Evolutionary conservation across 2,113 vertebrate species (phyloP), one percentile per base, ranked within the genome.

Genomic region (Phyllostomus hastatus): DNA sequence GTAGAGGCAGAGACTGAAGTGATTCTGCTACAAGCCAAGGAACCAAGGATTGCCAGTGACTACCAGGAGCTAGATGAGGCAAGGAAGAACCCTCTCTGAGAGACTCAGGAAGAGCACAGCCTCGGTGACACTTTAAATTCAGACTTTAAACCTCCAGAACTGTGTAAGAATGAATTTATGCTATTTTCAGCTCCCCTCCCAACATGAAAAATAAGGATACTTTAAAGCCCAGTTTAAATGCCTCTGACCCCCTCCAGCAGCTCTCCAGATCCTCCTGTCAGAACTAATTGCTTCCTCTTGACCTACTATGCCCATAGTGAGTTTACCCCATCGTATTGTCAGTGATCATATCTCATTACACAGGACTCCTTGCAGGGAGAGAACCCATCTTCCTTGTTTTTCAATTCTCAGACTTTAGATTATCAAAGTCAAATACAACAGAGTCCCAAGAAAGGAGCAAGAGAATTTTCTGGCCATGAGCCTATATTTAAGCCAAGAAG

Each of bases 401-500:
- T 78, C 54, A 35, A 10, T 61, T 54, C 89, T 72, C 76, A 70
- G 35, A 82, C 20, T 86, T 67, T 82, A 66, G n/a, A 67, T 86
- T 54, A 35, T 78, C 64, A 70, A 80, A 91, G 59, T 83, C 66
- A 81, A 75, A 87, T 76, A 48, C 28, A 80, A 81, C 35, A 6
- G 3, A 57, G 61, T 43, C 46, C 84, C 3, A 28, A 80, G 46
- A 94, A 80, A 57, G 11, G 70, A 89, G 54, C 50, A 82, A 79
- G 50, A 93, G 70, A 86, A 78, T 78, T 10, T 59, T 57, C 33
- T 48, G 52, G 66, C 52, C 22, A 9, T 19, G 50, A 86, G 79
- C 67, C 89, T 93, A 83, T 97, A 96, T 95, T 94, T 88, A 96
- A 95, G 52, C 41, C 73, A 33, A 83, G 61, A 83, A 94, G 94